phyloP scores from a whole-genome alignment of 2,797 vertebrate genomes.

The Danio tinwini region DNA sequence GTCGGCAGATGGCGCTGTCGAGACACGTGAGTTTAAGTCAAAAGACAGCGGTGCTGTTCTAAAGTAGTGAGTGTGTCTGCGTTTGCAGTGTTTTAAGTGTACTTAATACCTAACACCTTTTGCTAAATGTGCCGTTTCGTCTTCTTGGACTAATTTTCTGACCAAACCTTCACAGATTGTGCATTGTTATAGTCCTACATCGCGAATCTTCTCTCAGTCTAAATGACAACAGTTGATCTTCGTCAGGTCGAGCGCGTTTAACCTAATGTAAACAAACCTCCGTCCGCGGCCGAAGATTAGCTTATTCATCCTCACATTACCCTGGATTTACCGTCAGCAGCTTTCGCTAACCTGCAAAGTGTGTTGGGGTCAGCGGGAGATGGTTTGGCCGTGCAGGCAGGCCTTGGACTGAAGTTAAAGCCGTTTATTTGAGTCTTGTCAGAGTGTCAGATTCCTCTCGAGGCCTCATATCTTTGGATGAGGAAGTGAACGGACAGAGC shows the following conservation, averaged over 20 bases:
- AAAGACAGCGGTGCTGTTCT: slow-evolving; percentile 6
- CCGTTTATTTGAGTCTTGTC: slow-evolving; percentile 70
- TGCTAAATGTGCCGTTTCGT: background rate
- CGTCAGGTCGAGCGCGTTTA: background rate
- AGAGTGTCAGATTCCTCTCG: slow-evolving; percentile 36
- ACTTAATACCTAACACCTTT: slow-evolving; percentile 2
- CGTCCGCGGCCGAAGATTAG: background rate
- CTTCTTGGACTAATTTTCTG: background rate
- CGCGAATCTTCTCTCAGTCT: background rate
- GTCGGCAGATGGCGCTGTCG: slow-evolving; percentile 36
- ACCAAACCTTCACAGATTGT: background rate
- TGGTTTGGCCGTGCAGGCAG: slow-evolving; percentile 46
- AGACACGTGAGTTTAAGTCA: slow-evolving; percentile 6
- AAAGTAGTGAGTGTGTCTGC: slow-evolving; percentile 25
- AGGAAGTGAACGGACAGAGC: slow-evolving; percentile 64
- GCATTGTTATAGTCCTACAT: background rate
- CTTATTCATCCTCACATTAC: background rate
- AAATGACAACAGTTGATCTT: slow-evolving; percentile 14
- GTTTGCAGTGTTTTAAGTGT: slow-evolving; percentile 23
- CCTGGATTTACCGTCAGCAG: slow-evolving; percentile 1
- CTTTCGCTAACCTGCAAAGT: background rate
- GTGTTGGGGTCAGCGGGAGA: background rate
- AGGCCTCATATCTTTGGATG: slow-evolving; percentile 78
- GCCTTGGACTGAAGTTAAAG: slow-evolving; percentile 78
- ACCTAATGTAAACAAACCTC: slow-evolving; percentile 42